Percentiles rank a stretch among this genome's conserved stretches.
phyloP scores from a whole-genome alignment of 2,113 vertebrate species.

The Xiphorhynchus elegans region DNA sequence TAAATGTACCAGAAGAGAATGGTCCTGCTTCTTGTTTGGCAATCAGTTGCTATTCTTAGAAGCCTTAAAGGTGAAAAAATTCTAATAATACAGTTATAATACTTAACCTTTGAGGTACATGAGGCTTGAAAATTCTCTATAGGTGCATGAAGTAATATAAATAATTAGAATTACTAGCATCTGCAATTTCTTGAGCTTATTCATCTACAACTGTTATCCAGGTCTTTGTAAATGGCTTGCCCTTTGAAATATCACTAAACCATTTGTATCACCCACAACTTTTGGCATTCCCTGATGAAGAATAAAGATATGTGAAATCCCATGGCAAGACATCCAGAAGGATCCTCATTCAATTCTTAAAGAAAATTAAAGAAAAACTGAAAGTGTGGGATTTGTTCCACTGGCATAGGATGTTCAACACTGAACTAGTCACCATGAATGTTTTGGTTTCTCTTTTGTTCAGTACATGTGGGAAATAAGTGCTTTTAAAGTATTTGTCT shows the following conservation, averaged over 20 bases:
- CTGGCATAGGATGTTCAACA: not conserved
- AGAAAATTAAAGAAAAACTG: not conserved
- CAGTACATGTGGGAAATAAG: not conserved
- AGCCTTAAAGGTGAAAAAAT: not conserved
- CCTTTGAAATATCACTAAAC: not conserved
- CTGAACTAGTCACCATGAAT: not conserved
- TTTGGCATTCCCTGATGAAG: not conserved
- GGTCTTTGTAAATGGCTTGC: not conserved
- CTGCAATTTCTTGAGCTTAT: not conserved
- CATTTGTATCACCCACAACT: not conserved
- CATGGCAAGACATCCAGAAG: not conserved
- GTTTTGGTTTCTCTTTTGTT: not conserved
- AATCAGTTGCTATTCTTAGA: not conserved
- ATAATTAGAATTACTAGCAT: not conserved
- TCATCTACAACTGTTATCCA: not conserved
- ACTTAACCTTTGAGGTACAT: not conserved
- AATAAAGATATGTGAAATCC: not conserved
- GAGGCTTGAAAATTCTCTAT: not conserved
- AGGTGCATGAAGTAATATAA: not conserved
- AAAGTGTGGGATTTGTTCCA: not conserved
- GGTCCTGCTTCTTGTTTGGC: not conserved
- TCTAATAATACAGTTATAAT: not conserved
- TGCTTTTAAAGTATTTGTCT: not conserved
- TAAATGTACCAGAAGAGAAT: not conserved
- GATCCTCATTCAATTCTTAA: not conserved